These are phyloP conservation scores for Leucophenga maculata DNA, from an alignment of 2,888 invertebrate genomes.

Conservation along the genomic window DNA sequence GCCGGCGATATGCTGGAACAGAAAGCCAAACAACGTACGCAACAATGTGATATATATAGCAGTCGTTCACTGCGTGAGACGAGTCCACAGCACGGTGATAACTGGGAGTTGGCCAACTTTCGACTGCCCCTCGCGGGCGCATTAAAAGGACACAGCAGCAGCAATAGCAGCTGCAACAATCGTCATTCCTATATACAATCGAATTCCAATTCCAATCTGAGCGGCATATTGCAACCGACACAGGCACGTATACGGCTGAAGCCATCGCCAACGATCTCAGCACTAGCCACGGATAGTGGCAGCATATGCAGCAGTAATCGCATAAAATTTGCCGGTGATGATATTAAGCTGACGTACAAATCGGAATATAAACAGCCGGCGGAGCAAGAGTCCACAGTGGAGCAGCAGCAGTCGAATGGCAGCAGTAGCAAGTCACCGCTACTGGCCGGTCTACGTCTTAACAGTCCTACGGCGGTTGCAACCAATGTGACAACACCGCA, in stretches of 20 bases:
- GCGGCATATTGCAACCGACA: constrained; percentile 58
- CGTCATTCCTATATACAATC: constrained; percentile 49
- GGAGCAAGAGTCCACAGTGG: not conserved
- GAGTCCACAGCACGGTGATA: constrained; percentile 41
- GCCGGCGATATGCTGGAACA: constrained; percentile 26
- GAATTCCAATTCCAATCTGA: constrained; percentile 63
- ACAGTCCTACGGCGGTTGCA: constrained; percentile 5
- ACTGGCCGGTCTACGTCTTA: constrained; percentile 25
- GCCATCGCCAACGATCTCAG: constrained; percentile 63
- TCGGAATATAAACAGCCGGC: not conserved
- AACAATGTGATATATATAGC: constrained; percentile 54
- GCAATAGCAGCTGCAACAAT: constrained; percentile 32
- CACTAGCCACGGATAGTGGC: constrained; percentile 54
- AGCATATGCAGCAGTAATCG: constrained; percentile 54
- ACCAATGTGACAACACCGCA: constrained; percentile 48
- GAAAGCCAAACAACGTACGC: constrained; percentile 35
- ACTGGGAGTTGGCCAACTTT: constrained; percentile 63
- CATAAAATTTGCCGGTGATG: constrained; percentile 53
- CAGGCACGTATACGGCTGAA: constrained; percentile 47
- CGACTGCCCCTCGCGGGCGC: constrained; percentile 65
- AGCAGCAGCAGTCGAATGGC: constrained; percentile 41
- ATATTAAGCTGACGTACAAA: constrained; percentile 27
- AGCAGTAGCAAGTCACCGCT: constrained; percentile 45
- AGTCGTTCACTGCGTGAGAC: constrained; percentile 57
- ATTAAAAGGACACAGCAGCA: constrained; percentile 55